Evolutionary conservation across 2,113 vertebrate genomes (phyloP).

Genomic region (Heterochromis multidens): DNA sequence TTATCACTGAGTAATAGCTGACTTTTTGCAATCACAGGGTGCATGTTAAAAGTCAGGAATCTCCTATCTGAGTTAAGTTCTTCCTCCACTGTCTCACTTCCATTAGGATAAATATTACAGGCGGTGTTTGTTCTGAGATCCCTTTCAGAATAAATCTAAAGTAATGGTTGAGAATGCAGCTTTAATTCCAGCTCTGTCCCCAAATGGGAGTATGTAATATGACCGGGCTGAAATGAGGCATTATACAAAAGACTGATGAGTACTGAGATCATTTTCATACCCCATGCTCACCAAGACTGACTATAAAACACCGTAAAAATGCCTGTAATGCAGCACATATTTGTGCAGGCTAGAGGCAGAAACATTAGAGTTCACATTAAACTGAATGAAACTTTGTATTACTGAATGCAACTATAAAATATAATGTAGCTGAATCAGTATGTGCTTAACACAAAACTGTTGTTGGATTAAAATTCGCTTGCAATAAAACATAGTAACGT

Average conservation of each 20-base stretch:
- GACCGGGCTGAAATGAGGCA: constrained; percentile 61
- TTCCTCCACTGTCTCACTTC: constrained; percentile 16
- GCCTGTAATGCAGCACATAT: not conserved
- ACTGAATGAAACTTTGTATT: not conserved
- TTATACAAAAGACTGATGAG: constrained; percentile 65
- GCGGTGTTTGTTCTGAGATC: constrained; percentile 17
- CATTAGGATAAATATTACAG: constrained; percentile 16
- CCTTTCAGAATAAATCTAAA: constrained; percentile 42
- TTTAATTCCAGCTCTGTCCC: constrained; percentile 40
- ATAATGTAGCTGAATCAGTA: not conserved
- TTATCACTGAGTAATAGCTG: constrained; percentile 2
- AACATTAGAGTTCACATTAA: not conserved
- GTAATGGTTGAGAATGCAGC: constrained; percentile 28
- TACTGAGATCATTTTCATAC: constrained; percentile 41
- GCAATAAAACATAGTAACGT: not conserved
- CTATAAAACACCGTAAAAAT: not conserved
- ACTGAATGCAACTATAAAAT: not conserved
- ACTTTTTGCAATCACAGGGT: constrained; percentile 22
- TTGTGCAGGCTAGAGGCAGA: not conserved
- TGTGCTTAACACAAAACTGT: not conserved
- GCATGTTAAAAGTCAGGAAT: constrained; percentile 14
- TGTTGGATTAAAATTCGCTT: not conserved
- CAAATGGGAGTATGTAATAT: constrained; percentile 44
- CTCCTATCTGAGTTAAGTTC: constrained; percentile 27
- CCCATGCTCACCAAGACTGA: constrained; percentile 6